Evolutionary conservation across 2,888 invertebrate species (phyloP), one percentile per base, ranked within the genome.

Genomic region (Tortricodes alternella): DNA sequence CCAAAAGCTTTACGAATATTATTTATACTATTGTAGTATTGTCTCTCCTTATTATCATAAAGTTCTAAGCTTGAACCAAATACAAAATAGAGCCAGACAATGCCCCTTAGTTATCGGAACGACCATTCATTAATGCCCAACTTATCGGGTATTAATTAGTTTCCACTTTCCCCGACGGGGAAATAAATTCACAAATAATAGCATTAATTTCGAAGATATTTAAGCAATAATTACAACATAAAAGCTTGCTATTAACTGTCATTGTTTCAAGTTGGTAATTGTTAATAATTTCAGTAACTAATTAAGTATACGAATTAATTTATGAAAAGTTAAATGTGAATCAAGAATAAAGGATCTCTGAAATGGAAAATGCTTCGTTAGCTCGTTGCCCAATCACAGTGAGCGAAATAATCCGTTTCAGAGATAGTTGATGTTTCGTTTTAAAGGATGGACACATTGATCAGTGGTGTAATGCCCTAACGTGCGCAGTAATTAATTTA

Each of bases 131-230:
- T 55, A 55, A 46, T 27, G 11, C 11, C 29, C 44, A 18, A 49
- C 27, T 49, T 49, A 55, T 49, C 41, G 48, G 41, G 27, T 49
- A 55, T 32, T 41, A 55, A 55, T 55, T 43, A 49, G 41, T 29
- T 34, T 41, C 48, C 48, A 55, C 35, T 48, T 43, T 35, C 35
- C 9, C 24, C 7, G 13, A n/a, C n/a, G 15, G 4, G 15, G 44
- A 18, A 29, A 29, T 44, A 44, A 29, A 44, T 44, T 44, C 27
- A 29, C 27, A 29, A 44, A 44, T 16, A 41, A 15, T 41, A 18
- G 37, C 37, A 24, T 41, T 24, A 41, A 41, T 41, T 41, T 41
- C 9, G 4, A 24, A 24, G 4, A 9, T 24, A 41, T 23, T 41
- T 41, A 15, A 7, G n/a, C 19, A 11, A 41, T 21, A 39, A 24